Evolutionary conservation across 2,113 vertebrate genomes (phyloP).

Genomic region (Ochotona princeps): DNA sequence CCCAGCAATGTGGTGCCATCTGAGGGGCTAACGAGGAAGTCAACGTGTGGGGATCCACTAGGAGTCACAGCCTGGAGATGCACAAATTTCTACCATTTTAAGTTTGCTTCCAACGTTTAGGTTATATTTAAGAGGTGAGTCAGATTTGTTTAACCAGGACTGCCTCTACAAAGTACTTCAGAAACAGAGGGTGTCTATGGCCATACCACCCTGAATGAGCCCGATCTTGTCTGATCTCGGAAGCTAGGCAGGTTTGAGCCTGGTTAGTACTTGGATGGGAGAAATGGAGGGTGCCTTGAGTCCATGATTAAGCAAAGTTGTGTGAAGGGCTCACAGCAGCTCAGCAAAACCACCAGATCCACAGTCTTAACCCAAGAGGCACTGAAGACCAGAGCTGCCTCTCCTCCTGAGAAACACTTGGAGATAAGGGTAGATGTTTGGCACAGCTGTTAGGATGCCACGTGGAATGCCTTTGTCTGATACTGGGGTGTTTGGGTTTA

Average conservation of each 20-base stretch:
- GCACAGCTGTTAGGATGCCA: too few relatives aligned
- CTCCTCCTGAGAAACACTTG: neutral
- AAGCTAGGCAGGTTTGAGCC: too few relatives aligned
- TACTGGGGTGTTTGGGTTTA: too few relatives aligned
- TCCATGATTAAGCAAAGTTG: neutral
- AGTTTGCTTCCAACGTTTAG: neutral
- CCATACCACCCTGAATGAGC: too few relatives aligned
- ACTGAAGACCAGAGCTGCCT: neutral
- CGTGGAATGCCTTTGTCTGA: too few relatives aligned
- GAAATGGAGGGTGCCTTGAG: neutral
- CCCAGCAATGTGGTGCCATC: neutral
- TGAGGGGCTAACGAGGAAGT: neutral
- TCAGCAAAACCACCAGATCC: neutral
- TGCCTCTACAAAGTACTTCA: neutral
- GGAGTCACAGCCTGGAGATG: neutral
- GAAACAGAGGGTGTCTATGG: too few relatives aligned
- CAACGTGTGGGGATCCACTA: neutral
- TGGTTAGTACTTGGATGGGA: too few relatives aligned
- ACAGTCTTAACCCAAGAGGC: neutral
- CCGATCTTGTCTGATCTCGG: too few relatives aligned
- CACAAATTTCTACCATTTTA: neutral
- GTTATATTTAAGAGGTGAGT: neutral
- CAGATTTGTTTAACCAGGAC: neutral
- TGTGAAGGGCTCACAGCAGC: neutral
- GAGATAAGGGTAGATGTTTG: too few relatives aligned